A percentile compares a stretch with the other conserved stretches of the same genome.
phyloP scores from a whole-genome alignment of 2,113 vertebrate genomes.

The Brachypodius melanocephalos region DNA sequence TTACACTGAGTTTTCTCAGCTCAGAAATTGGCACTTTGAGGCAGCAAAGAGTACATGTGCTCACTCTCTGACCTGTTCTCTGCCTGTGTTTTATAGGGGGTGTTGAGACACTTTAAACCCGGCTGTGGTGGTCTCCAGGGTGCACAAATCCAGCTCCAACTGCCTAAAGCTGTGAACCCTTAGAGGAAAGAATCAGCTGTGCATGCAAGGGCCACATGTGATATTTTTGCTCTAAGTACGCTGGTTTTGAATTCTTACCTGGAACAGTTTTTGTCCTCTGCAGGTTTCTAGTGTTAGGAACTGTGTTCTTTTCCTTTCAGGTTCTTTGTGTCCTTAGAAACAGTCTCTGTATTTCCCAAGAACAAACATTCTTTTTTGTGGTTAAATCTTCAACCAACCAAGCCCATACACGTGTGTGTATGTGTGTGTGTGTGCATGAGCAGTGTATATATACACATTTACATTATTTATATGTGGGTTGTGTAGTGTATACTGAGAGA shows the following conservation, averaged over 20 bases:
- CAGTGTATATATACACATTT: neutral
- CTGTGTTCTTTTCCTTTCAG: neutral
- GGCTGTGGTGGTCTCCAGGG: neutral
- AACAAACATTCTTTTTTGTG: neutral
- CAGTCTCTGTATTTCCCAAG: neutral
- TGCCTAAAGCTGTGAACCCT: neutral
- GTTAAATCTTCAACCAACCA: neutral
- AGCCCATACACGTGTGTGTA: neutral
- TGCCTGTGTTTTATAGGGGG: neutral
- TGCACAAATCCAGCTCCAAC: neutral
- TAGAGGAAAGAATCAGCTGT: neutral
- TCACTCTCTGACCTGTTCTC: neutral
- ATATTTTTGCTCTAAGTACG: neutral
- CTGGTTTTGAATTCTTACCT: neutral
- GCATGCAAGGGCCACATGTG: neutral
- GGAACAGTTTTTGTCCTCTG: neutral
- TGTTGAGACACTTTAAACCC: neutral
- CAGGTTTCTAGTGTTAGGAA: neutral
- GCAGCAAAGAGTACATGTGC: neutral
- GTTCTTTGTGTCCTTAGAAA: neutral
- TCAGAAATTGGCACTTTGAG: neutral
- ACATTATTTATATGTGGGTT: neutral
- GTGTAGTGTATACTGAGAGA: neutral
- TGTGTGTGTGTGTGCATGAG: neutral
- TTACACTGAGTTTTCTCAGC: neutral